These are phyloP conservation scores for Rhinopithecus roxellana DNA, from an alignment of 2,113 vertebrate species.

Conservation along the genomic window DNA sequence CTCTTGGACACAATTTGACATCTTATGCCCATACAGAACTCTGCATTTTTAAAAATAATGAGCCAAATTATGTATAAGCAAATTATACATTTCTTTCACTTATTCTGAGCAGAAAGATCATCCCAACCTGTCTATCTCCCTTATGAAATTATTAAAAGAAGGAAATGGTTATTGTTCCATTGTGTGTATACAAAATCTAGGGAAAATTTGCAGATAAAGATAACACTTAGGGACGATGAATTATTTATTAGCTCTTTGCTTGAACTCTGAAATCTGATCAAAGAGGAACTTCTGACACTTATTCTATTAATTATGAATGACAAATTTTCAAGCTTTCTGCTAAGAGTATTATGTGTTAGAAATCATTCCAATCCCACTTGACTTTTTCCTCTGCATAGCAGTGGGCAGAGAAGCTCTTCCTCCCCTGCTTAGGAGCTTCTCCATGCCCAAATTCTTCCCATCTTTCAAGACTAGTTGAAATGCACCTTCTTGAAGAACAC, in stretches of 20 bases:
- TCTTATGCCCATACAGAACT: background rate
- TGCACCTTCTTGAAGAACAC: background rate
- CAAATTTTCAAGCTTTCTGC: conserved; percentile 1
- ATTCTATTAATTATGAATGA: conserved; percentile 60
- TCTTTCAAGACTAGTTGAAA: background rate
- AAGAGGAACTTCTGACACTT: conserved; percentile 52
- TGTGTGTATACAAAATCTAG: conserved; percentile 19
- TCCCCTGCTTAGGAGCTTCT: background rate
- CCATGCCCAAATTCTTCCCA: background rate
- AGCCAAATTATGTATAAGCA: background rate
- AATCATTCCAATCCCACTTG: background rate
- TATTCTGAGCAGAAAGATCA: background rate
- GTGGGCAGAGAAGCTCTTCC: background rate
- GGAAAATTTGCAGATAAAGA: conserved; percentile 49
- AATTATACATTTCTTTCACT: background rate
- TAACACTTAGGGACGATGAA: conserved; percentile 46
- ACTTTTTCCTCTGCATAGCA: background rate
- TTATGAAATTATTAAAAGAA: background rate
- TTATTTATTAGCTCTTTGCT: conserved; percentile 63
- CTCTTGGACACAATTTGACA: background rate
- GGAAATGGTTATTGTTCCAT: background rate
- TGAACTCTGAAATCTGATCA: conserved; percentile 56
- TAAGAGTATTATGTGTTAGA: conserved; percentile 2
- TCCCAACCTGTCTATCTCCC: background rate
- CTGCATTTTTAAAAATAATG: background rate